Evolutionary conservation across 2,113 vertebrate genomes (phyloP), one percentile per base, ranked within the genome.

Genomic region (Caloenas nicobarica): DNA sequence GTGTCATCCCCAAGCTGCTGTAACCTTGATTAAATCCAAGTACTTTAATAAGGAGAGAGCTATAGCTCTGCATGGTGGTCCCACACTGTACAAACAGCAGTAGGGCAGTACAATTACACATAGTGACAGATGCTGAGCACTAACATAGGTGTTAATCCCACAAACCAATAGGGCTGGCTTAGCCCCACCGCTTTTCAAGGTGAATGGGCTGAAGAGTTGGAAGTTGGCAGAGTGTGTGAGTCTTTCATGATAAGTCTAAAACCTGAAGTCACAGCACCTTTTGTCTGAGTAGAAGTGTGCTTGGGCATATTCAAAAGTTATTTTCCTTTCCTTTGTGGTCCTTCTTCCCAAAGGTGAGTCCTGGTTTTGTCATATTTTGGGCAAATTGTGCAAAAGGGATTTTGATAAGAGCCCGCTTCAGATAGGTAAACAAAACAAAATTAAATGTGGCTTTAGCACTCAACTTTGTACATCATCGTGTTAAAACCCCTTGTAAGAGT

Each of bases 11-110:
- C 68, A 65, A 95, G 86, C 95, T 93, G 57, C 80, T 46, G 48
- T 71, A 94, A 64, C 74, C 82, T 82, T 96, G 92, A 88, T 96
- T 96, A 96, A 95, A 95, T 93, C 83, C 91, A 93, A 89, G 71
- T 12, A 15, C 83, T 88, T 86, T 78, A 91, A 94, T 83, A 92
- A 95, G 74, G 54, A 81, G 84, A 69, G 88, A 89, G 81, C 82
- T 74, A 60, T n/a, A 77, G 46, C 68, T 92, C 64, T 81, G 61
- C 51, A 2, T 13, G 26, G 57, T 24, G 22, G 7, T 76, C 46
- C 77, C 44, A 57, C 68, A 34, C 62, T 56, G 70, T 33, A 74
- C 61, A 66, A 82, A 16, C 69, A 92, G 91, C 54, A 5, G 89
- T n/a, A 31, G 91, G 60, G 33, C 46, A 81, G 58, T 62, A 57